These are phyloP conservation scores for Psilopogon haemacephalus DNA, from an alignment of 2,113 vertebrate genomes.

Conservation along the genomic window DNA sequence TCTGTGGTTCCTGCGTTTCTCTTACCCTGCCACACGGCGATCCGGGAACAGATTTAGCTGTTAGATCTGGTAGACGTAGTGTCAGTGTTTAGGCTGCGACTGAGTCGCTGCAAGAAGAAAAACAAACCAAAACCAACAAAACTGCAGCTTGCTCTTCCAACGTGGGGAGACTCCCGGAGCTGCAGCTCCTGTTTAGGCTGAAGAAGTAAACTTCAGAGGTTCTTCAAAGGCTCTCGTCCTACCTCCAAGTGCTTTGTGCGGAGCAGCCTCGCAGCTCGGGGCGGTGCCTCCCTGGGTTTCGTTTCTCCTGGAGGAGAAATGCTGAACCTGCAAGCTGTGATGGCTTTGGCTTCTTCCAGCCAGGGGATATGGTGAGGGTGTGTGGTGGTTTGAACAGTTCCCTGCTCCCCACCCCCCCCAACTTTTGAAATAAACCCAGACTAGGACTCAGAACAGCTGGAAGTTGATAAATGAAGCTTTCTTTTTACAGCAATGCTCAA, in stretches of 20 bases:
- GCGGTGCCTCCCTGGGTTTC: neutral
- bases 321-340: neutral
- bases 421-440: no score
- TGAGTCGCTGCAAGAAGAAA: slow-evolving; percentile 49
- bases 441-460: no score
- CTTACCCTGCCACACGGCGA: neutral
- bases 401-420: no score
- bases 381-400: no score
- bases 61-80: slow-evolving; percentile 31
- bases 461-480: no score
- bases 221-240: neutral
- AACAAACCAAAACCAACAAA: no score
- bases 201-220: neutral
- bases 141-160: slow-evolving; percentile 1
- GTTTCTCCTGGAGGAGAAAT: neutral
- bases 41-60: slow-evolving; percentile 9
- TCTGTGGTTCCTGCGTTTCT: neutral
- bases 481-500: no score
- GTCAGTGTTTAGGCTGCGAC: slow-evolving; percentile 30
- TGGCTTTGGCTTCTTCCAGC: neutral
- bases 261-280: neutral
- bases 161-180: neutral
- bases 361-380: neutral
- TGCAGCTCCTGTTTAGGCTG: neutral
- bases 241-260: neutral